A percentile compares a stretch with the other conserved stretches of the same genome.
Evolutionary conservation across 1,140 invertebrate genomes (phyloP).

Genomic region (Drosophila tsacasi): DNA sequence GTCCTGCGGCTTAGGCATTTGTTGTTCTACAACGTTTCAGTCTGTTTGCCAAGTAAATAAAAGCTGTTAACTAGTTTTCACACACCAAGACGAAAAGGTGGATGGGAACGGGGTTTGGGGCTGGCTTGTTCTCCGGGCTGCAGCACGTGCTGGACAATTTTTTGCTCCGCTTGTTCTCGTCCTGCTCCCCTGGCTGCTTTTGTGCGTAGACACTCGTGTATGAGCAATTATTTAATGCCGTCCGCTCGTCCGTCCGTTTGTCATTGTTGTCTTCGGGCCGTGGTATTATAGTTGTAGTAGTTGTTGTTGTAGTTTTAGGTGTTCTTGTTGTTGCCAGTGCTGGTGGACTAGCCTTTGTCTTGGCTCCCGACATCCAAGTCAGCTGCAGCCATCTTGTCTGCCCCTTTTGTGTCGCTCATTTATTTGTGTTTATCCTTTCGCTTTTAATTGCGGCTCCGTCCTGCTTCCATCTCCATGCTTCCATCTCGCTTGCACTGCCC

Average conservation of each 20-base stretch:
- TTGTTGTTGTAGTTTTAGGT: neutral
- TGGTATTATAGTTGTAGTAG: neutral
- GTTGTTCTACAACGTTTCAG: conserved; percentile 65
- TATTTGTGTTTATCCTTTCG: conserved; percentile 76
- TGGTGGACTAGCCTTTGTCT: conserved; percentile 38
- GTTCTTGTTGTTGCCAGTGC: conserved; percentile 2
- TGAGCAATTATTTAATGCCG: conserved; percentile 73
- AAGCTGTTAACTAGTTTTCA: conserved; percentile 74
- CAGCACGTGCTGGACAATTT: conserved; percentile 42
- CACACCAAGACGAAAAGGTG: conserved; percentile 45
- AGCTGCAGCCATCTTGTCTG: conserved; percentile 51
- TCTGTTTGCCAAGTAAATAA: conserved; percentile 75
- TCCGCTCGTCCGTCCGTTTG: conserved; percentile 19
- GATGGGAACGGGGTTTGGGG: neutral
- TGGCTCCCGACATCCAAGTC: conserved; percentile 37
- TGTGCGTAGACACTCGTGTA: conserved; percentile 55
- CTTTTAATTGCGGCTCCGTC: conserved; percentile 71
- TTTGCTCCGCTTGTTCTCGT: conserved; percentile 31
- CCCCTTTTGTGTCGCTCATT: conserved; percentile 72
- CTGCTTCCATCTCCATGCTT: conserved; percentile 1
- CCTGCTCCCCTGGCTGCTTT: conserved; percentile 23
- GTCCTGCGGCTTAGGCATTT: conserved; percentile 70
- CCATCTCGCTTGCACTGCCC: neutral
- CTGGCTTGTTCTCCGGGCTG: conserved; percentile 3
- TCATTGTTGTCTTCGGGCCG: conserved; percentile 36